phyloP scores from a whole-genome alignment of 2,888 invertebrate species.

The Dorcus parallelipipedus region DNA sequence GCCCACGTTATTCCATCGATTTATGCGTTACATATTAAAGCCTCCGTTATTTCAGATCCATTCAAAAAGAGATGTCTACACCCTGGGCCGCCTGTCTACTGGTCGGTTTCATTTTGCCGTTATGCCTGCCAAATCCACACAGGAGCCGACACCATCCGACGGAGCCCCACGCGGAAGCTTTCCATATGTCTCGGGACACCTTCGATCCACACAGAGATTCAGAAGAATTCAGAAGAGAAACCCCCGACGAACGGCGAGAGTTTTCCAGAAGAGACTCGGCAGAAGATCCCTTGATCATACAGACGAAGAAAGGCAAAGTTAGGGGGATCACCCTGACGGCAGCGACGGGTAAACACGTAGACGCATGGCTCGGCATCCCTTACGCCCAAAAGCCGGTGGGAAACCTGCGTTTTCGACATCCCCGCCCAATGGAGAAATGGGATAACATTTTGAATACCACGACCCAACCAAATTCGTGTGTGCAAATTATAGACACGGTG shows the following conservation, averaged over 20 bases:
- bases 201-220: conserved; percentile 49
- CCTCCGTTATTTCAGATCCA: conserved; percentile 25
- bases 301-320: conserved; percentile 74
- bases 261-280: conserved; percentile 36
- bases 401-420: conserved; percentile 79
- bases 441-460: conserved; percentile 77
- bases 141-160: conserved; percentile 43
- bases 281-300: conserved; percentile 70
- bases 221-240: conserved; percentile 46
- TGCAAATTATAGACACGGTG: conserved; percentile 84
- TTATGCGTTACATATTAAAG: too few relatives aligned
- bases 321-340: conserved; percentile 71
- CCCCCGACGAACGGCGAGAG: conserved; percentile 44
- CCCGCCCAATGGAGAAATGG: conserved; percentile 80
- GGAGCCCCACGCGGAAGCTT: conserved; percentile 42
- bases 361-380: conserved; percentile 81
- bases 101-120: conserved; percentile 39
- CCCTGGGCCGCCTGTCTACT: conserved; percentile 40
- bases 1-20: too few relatives aligned
- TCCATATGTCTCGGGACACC: conserved; percentile 45
- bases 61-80: conserved; percentile 36
- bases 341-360: conserved; percentile 72
- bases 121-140: conserved; percentile 40
- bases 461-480: conserved; percentile 81
- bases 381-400: conserved; percentile 79